These are phyloP conservation scores for Merops nubicus DNA, from an alignment of 2,113 vertebrate species.

Conservation along the genomic window DNA sequence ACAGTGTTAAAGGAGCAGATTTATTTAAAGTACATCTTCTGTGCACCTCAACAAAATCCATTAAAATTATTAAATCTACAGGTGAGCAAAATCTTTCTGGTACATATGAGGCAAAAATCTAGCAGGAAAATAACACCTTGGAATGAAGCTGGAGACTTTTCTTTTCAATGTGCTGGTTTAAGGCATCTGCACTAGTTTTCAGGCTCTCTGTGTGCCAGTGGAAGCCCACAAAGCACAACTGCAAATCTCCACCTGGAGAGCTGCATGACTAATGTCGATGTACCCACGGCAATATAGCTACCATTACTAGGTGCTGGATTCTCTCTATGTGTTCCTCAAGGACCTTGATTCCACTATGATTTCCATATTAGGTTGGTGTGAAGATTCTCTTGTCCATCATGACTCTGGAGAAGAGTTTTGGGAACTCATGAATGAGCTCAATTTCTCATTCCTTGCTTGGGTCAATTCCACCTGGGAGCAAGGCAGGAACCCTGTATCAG, in stretches of 20 bases:
- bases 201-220: neutral
- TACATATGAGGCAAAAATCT: neutral
- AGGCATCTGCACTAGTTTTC: neutral
- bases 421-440: neutral
- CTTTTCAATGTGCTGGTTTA: neutral
- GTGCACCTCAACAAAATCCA: neutral
- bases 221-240: neutral
- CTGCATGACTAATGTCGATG: accelerated
- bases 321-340: neutral
- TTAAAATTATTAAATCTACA: neutral
- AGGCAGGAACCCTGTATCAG: neutral
- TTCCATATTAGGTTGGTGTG: neutral
- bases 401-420: neutral
- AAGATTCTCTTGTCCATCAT: neutral
- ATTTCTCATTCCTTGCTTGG: neutral
- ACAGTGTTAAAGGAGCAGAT: neutral
- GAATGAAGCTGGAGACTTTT: neutral
- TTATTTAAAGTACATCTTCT: neutral
- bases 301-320: neutral
- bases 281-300: neutral
- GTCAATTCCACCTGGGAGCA: neutral
- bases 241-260: neutral
- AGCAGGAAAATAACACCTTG: neutral
- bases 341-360: neutral
- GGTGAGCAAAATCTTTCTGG: neutral